Base-by-base conservation (phyloP, 2,113 vertebrate genomes). In the Grammomys dolichurus region DNA sequence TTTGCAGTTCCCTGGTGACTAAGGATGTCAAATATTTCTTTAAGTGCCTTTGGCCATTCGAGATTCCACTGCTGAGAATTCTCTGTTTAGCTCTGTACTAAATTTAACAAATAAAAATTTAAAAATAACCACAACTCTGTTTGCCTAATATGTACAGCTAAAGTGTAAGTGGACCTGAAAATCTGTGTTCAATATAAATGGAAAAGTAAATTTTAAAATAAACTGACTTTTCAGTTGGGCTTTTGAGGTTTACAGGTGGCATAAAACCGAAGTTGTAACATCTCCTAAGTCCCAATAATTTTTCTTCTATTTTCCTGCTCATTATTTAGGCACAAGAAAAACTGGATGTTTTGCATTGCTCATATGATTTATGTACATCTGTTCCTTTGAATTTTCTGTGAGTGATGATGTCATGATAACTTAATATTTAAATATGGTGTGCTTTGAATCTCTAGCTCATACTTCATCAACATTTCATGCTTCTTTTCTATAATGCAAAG, bases 401-500 rank as follows among this genome's bases (percentile, higher is more conserved):
- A 89, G 63, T 87, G 2, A 77, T 13, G 5, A 51, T 26, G 9
- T n/a, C 19, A 60, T 51, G 31, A 7, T 54, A 73, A 65, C 22
- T 82, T 88, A 36, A 54, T 46, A 58, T 36, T 84, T n/a, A 91
- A 22, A 78, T 88, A 69, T 58, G 3, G n/a, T 54, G 75, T 0
- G 20, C 54, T 65, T 77, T 89, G 73, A 92, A 54, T 3, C 60
- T 63, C 40, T 54, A 93, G 0, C 19, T 91, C 36, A 94, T 90
- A 85, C 22, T 43, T 94, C 24, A 93, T 51, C 43, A 94, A 78
- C n/a, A 46, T 82, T 90, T 92, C 7, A 86, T 78, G 4, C 93
- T 78, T 72, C n/a, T 90, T 77, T 96, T 90, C 63, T 90, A 22
- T 26, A 92, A 31, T 87, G 86, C 13, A 31, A 89, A 86, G 12